Evolutionary conservation across 2,888 invertebrate genomes (phyloP), one percentile per base, ranked within the genome.

Genomic region (Cynaeus angustus): DNA sequence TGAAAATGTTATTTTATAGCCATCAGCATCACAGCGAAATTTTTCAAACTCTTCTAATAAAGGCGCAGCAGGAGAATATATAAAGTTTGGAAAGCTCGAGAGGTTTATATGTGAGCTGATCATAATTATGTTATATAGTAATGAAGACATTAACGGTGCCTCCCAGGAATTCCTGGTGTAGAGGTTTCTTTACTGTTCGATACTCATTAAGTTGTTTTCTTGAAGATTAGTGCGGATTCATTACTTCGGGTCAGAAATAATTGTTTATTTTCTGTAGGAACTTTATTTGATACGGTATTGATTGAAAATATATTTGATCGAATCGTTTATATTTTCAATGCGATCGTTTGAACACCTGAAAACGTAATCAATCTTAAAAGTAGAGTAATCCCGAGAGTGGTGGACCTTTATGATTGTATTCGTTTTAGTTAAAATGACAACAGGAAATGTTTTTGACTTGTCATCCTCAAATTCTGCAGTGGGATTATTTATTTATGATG

Each of bases 341-440:
- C 33, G 28, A 33, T 52, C 30, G 8, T 52, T 52, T 28, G 10
- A 33, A 21, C 38, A 33, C 14, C 33, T 55, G 9, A 53, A 41
- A 56, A 43, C 43, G 56, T 43, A 56, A 56, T 56, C 43, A 43
- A 56, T 56, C 56, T 56, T 56, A 56, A 56, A 43, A 56, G 56
- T 26, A 56, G 10, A 41, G 12, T 43, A 56, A 55, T 56, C 43
- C 43, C 43, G 28, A 26, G 56, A 56, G 41, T 56, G 56, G 21
- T 43, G 10, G 28, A 28, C 56, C 26, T 21, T 12, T 38, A 38
- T 55, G 33, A 55, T 55, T 55, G 37, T 16, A 55, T 41, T 43
- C 41, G 43, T 26, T 41, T 43, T 41, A 28, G 21, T 8, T 46
- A 46, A 43, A 56, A 26, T 43, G 56, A 56, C 56, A 43, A 41